Conservation (phyloP, 2,797 vertebrate genomes). For the Paedocypris micromegethes region DNA sequence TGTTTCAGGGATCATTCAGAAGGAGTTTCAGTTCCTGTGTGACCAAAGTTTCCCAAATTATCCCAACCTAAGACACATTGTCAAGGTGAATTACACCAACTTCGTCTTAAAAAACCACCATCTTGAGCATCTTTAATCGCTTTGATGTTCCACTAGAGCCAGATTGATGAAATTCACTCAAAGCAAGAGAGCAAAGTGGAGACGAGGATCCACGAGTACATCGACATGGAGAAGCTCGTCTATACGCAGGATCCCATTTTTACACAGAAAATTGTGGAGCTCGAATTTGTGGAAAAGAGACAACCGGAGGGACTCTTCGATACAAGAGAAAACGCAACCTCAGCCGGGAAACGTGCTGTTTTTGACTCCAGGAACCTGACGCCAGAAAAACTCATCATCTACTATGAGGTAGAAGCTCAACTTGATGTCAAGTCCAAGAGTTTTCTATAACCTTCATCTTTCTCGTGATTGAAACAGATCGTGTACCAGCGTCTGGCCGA, state of each 20-base stretch:
- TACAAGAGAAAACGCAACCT: not conserved
- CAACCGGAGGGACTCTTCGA: not conserved
- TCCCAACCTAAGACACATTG: not conserved
- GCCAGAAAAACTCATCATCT: slow-evolving; percentile 22
- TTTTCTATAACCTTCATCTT: not conserved
- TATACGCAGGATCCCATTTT: slow-evolving; percentile 67
- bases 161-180: slow-evolving; percentile 58
- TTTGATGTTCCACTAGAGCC: slow-evolving; percentile 49
- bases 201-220: slow-evolving; percentile 56
- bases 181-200: slow-evolving; percentile 53
- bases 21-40: no score
- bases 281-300: not conserved
- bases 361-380: slow-evolving; percentile 24
- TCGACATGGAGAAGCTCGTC: slow-evolving; percentile 68
- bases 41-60: no score
- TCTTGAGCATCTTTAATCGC: no score
- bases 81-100: not conserved
- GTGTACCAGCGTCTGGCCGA: slow-evolving; percentile 56
- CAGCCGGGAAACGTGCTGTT: not conserved
- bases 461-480: slow-evolving; percentile 50
- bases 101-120: not conserved
- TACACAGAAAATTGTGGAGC: slow-evolving; percentile 34
- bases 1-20: no score
- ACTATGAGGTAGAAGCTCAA: slow-evolving; percentile 19
- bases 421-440: not conserved